Percentiles rank a stretch among this genome's conserved stretches.
These are phyloP conservation scores for Asarcornis scutulata DNA, from an alignment of 2,113 vertebrate genomes.

Conservation along the genomic window DNA sequence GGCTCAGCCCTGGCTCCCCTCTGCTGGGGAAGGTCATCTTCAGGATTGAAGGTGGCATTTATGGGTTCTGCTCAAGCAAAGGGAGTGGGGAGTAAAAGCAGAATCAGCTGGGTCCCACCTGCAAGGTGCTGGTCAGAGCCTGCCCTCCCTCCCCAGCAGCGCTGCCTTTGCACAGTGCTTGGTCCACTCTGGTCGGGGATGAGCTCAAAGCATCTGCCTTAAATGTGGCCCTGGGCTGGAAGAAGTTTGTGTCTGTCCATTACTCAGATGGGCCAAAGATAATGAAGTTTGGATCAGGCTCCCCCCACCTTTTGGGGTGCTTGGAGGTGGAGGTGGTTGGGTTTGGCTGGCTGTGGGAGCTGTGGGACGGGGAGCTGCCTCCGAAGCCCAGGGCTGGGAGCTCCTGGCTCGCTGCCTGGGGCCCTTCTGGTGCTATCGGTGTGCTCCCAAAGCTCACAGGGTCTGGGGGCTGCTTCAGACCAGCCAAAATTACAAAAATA, in stretches of 20 bases:
- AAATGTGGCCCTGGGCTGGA: background rate
- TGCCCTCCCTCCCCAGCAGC: background rate
- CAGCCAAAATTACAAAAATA: slow-evolving; percentile 11
- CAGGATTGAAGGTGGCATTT: background rate
- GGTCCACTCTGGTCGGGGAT: fast-evolving
- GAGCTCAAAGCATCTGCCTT: background rate
- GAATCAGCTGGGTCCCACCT: background rate
- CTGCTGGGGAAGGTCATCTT: fast-evolving
- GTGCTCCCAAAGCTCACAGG: background rate
- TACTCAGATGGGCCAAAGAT: background rate
- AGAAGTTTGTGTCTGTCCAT: background rate
- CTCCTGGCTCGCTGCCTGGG: background rate
- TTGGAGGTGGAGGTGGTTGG: background rate
- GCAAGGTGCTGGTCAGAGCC: background rate
- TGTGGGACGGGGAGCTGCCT: background rate
- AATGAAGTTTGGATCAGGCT: background rate
- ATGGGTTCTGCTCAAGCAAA: background rate
- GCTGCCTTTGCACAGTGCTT: background rate
- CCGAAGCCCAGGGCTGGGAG: background rate
- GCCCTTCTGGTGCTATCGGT: background rate
- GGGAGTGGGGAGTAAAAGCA: background rate
- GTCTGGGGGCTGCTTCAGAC: background rate
- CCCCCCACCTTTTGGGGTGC: background rate
- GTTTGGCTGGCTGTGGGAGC: background rate
- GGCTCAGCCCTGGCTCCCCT: background rate